Conservation (phyloP, 2,797 vertebrate genomes). For the Capromys pilorides region DNA sequence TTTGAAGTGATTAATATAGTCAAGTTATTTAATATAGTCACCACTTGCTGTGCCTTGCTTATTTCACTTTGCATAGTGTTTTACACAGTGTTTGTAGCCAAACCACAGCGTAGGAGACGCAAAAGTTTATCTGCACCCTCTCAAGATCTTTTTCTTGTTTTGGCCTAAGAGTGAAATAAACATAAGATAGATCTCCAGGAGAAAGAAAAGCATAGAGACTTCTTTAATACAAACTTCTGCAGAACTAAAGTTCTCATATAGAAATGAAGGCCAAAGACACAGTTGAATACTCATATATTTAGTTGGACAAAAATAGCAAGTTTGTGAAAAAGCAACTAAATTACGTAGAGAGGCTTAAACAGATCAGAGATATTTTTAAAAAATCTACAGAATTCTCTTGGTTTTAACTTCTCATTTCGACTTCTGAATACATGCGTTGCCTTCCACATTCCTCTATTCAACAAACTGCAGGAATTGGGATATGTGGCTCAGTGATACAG, state of each 20-base stretch:
- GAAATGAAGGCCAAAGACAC: background rate
- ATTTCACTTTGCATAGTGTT: conserved; percentile 1
- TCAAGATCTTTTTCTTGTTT: background rate
- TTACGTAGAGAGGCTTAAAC: background rate
- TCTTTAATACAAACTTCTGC: background rate
- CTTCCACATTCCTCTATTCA: background rate
- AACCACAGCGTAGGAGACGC: background rate
- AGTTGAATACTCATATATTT: background rate
- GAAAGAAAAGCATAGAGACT: background rate
- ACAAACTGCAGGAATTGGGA: background rate
- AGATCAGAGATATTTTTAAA: background rate
- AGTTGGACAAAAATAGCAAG: background rate
- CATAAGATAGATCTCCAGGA: background rate
- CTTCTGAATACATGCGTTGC: conserved; percentile 7
- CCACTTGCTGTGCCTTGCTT: background rate
- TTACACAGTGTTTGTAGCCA: background rate
- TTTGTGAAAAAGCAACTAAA: conserved; percentile 19
- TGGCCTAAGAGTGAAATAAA: background rate
- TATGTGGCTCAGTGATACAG: background rate
- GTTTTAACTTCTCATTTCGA: background rate
- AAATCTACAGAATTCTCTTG: background rate
- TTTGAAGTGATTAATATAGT: background rate
- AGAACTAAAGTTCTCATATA: background rate
- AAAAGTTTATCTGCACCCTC: background rate
- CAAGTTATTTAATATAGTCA: background rate